Conservation (phyloP, 2,888 invertebrate genomes). For the Cryptus armator region DNA sequence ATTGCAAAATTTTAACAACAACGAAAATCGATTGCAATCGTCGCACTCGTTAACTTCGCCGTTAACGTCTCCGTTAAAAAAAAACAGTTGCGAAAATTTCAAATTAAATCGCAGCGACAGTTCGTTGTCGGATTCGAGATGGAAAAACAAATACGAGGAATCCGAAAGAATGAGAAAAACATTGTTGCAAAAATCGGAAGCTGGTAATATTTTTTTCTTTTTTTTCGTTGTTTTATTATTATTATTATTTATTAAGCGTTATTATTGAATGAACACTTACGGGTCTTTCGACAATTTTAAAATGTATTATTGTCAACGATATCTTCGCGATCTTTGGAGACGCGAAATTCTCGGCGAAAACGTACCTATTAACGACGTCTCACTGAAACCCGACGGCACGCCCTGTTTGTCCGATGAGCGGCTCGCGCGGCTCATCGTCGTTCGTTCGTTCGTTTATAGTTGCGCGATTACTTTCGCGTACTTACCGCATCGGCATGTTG, state of each 20-base stretch:
- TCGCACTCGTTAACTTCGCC: constrained; percentile 26
- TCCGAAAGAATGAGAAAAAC: constrained; percentile 90
- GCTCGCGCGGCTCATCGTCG: constrained; percentile 49
- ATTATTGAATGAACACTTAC: neutral
- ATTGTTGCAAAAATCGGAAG: constrained; percentile 89
- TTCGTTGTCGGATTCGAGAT: constrained; percentile 80
- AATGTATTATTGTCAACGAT: constrained; percentile 1
- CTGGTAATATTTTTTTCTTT: constrained; percentile 86
- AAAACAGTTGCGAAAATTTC: constrained; percentile 61
- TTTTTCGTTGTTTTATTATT: neutral
- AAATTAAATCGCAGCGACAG: constrained; percentile 78
- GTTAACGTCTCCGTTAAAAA: constrained; percentile 45
- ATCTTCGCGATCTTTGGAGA: neutral
- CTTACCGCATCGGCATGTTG: neutral
- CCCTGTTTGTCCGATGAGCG: constrained; percentile 47
- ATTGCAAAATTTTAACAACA: constrained; percentile 33
- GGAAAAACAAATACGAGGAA: constrained; percentile 91
- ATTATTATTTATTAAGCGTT: neutral
- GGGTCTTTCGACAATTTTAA: no score
- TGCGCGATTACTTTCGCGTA: constrained; percentile 20
- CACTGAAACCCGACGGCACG: constrained; percentile 48
- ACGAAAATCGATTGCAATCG: constrained; percentile 58
- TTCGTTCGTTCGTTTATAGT: constrained; percentile 67
- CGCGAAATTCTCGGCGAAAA: neutral
- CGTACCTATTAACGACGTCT: constrained; percentile 44